phyloP scores from a whole-genome alignment of 2,797 vertebrate genomes.

The Acomys russatus region DNA sequence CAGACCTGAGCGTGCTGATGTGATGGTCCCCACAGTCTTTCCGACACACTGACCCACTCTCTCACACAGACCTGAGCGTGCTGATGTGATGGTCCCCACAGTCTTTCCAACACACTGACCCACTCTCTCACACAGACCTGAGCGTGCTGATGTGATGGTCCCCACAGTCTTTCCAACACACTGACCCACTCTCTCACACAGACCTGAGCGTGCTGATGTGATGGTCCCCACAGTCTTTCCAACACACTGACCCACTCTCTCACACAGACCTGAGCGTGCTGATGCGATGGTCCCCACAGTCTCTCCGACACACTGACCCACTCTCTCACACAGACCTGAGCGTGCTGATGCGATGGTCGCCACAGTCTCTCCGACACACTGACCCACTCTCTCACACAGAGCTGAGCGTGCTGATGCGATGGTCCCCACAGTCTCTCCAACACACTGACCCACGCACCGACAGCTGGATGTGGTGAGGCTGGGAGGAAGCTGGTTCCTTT shows the following conservation, averaged over 20 bases:
- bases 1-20: too few species aligned
- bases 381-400: neutral
- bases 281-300: neutral
- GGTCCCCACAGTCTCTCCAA: neutral
- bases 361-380: neutral
- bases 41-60: too few species aligned
- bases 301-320: too few species aligned
- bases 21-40: too few species aligned
- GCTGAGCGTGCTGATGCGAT: neutral
- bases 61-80: too few species aligned
- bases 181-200: neutral
- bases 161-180: neutral
- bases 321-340: neutral
- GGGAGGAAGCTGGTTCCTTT: slow-evolving; percentile 26
- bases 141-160: neutral
- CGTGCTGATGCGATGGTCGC: neutral
- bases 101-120: too few species aligned
- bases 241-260: too few species aligned
- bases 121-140: neutral
- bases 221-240: neutral
- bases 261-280: neutral
- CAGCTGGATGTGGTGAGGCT: neutral
- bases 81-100: too few species aligned
- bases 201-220: neutral
- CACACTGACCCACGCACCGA: neutral